Base-by-base conservation (phyloP, 2,888 invertebrate genomes). In the Baccha elongata region DNA sequence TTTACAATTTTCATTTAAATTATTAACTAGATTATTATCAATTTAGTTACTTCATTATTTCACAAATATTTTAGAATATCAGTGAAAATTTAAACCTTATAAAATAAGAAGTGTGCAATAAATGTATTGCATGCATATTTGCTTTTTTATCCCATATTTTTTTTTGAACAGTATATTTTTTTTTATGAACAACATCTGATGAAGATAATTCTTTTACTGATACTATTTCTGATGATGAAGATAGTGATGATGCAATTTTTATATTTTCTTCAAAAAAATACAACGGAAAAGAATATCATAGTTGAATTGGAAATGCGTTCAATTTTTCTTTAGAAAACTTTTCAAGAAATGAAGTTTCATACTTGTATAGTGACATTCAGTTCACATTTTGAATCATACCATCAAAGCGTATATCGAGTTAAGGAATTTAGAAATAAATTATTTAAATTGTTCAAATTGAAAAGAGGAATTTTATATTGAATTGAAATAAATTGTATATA, bases 291-390 rank as follows among this genome's bases (percentile, higher is more conserved):
- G 65, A 62, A 52, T 78, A 80, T 74, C 74, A n/a, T n/a, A 69
- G 80, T 80, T 80, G 80, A 75, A 80, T 80, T 75, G 69, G 40
- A 69, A 75, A 80, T 74, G 58, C 75, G 69, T 44, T 19, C 55
- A 69, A 64, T 50, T 64, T n/a, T 64, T 64, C 46, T 60, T 53
- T 68, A 73, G 42, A 32, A 74, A 80, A 75, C 58, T 75, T 69
- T 8, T 64, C 48, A 58, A 55, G 40, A 62, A 68, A 74, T 74
- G 40, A 17, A 74, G 67, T 69, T 74, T 60, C 42, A 23, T 23
- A 23, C n/a, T 23, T 69, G 62, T 48, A 62, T 58, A 8, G 32
- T 46, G 73, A 55, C 44, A 53, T 23, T 23, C 11, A 53, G 19
- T 35, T 42, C 46, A 35, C 32, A 73, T 60, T 60, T 73, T 73